phyloP scores from a whole-genome alignment of 1,140 invertebrate genomes.

The Drosophila littoralis region DNA sequence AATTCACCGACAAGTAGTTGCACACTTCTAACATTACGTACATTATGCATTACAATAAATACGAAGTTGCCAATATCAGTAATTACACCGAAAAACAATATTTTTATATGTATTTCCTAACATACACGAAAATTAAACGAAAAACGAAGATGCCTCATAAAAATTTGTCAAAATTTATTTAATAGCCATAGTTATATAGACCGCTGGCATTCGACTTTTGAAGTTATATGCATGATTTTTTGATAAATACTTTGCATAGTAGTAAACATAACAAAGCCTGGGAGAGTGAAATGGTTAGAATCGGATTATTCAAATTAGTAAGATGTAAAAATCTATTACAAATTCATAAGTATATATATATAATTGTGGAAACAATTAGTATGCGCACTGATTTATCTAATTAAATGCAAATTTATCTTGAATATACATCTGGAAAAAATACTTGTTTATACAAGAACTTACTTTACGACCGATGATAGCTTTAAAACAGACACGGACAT shows the following conservation, averaged over 20 bases:
- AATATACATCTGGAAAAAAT: no score
- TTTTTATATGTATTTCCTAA: constrained; percentile 66
- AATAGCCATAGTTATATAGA: constrained; percentile 39
- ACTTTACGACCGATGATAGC: no score
- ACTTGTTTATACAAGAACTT: no score
- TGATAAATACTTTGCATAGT: not conserved
- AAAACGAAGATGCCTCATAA: constrained; percentile 20
- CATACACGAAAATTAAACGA: constrained; percentile 46
- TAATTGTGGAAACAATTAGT: constrained; percentile 50
- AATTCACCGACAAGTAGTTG: constrained; percentile 43
- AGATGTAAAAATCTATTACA: constrained; percentile 60
- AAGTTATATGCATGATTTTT: constrained; percentile 21
- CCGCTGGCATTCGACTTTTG: constrained; percentile 13
- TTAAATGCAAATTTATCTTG: constrained; percentile 49
- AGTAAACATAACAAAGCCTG: no score
- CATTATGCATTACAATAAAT: constrained; percentile 61
- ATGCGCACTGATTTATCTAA: constrained; percentile 71
- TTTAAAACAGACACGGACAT: no score
- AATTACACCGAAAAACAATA: constrained; percentile 65
- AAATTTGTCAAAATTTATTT: constrained; percentile 32
- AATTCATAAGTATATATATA: constrained; percentile 5
- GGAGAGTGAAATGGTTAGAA: not conserved
- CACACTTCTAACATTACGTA: constrained; percentile 68
- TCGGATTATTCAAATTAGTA: constrained; percentile 35
- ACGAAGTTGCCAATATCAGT: constrained; percentile 80